A percentile compares a stretch with the other conserved stretches of the same genome.
phyloP scores from a whole-genome alignment of 2,113 vertebrate species.

The Alligator sinensis region DNA sequence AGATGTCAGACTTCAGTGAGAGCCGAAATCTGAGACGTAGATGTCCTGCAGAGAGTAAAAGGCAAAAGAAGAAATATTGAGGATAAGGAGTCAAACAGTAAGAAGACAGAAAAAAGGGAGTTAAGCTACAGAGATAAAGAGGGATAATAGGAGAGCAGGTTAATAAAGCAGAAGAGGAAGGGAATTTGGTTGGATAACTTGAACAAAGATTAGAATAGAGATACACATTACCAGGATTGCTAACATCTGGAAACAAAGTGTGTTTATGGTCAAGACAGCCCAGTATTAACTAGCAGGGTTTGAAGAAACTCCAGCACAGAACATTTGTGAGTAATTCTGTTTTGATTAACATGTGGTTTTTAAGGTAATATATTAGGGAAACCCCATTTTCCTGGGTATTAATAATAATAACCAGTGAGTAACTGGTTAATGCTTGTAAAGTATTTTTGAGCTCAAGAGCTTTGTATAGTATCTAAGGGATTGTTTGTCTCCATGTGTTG shows the following conservation, averaged over 20 bases:
- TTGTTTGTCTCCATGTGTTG: neutral
- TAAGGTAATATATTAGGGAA: neutral
- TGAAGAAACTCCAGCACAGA: neutral
- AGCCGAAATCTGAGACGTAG: neutral
- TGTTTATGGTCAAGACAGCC: neutral
- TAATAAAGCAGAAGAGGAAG: neutral
- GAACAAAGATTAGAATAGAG: neutral
- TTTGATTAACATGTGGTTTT: neutral
- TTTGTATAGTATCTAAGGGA: neutral
- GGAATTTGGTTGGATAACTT: neutral
- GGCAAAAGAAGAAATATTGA: neutral
- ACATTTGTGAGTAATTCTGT: neutral
- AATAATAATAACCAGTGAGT: neutral
- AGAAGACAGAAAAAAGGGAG: neutral
- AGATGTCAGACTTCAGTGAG: constrained; percentile 1
- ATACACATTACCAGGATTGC: neutral
- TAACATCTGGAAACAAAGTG: neutral
- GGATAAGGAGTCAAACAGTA: constrained; percentile 21
- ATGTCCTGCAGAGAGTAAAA: constrained; percentile 32
- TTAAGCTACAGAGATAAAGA: neutral
- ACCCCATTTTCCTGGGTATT: too few relatives aligned
- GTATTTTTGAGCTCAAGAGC: neutral
- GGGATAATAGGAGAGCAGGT: neutral
- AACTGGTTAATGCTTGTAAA: neutral
- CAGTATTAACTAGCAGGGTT: neutral